A percentile compares a stretch with the other conserved stretches of the same genome.
phyloP scores from a whole-genome alignment of 1,140 invertebrate genomes.

The Sitodiplosis mosellana region DNA sequence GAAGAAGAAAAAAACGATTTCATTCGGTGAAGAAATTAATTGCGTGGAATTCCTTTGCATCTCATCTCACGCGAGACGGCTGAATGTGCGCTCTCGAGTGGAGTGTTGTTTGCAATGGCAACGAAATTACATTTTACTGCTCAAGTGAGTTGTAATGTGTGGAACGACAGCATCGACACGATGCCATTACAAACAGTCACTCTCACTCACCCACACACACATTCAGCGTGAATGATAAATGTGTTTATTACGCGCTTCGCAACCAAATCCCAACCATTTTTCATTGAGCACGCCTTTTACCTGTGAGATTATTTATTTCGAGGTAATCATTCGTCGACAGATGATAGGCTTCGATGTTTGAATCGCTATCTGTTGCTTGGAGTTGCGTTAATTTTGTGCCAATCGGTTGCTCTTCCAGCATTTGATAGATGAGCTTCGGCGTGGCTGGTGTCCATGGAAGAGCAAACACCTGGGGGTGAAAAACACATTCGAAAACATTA shows the following conservation, averaged over 20 bases:
- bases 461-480: conserved; percentile 33
- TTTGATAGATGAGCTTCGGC: conserved; percentile 43
- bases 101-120: not conserved
- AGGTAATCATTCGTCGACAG: conserved; percentile 44
- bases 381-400: conserved; percentile 64
- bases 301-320: conserved; percentile 53
- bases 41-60: not conserved
- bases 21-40: not conserved
- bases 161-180: not conserved
- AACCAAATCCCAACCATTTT: not conserved
- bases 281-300: conserved; percentile 17
- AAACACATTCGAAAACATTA: not conserved
- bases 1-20: not conserved
- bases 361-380: conserved; percentile 64
- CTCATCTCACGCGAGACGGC: too few species aligned
- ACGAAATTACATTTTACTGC: not conserved
- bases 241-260: not conserved
- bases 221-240: not conserved
- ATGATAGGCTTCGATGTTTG: conserved; percentile 54
- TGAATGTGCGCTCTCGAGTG: too few species aligned
- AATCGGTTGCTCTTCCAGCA: conserved; percentile 67
- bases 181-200: not conserved
- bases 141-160: not conserved
- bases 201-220: not conserved
- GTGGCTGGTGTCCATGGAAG: conserved; percentile 53